Percentiles rank a stretch among this genome's conserved stretches.
phyloP scores from a whole-genome alignment of 2,113 vertebrate genomes.

The Taurulus bubalis region DNA sequence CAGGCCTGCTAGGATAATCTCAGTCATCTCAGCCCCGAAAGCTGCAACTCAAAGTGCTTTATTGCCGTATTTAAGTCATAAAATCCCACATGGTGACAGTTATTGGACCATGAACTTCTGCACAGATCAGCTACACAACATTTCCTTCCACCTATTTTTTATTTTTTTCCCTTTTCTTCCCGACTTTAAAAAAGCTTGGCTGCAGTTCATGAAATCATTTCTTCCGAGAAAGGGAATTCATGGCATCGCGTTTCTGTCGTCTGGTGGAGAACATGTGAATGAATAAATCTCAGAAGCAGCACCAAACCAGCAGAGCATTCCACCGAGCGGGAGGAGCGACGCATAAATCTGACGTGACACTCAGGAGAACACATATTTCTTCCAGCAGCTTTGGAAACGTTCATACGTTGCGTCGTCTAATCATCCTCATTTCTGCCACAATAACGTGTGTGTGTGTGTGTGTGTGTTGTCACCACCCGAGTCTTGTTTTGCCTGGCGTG shows the following conservation, averaged over 20 bases:
- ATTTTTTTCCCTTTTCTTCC: not conserved
- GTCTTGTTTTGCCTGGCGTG: not conserved
- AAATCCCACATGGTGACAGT: slow-evolving; percentile 48
- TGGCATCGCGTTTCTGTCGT: slow-evolving; percentile 53
- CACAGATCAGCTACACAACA: slow-evolving; percentile 34
- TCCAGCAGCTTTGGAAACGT: slow-evolving; percentile 1
- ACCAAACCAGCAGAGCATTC: not conserved
- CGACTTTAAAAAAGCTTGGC: slow-evolving; percentile 36
- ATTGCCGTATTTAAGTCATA: slow-evolving; percentile 46
- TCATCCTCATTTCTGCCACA: not conserved
- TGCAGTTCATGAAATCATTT: slow-evolving; percentile 37
- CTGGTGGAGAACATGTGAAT: slow-evolving; percentile 36
- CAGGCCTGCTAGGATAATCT: not conserved
- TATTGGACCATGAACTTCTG: slow-evolving; percentile 40
- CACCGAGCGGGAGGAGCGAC: not conserved
- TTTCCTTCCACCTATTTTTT: slow-evolving; percentile 24
- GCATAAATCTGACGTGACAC: slow-evolving; percentile 17
- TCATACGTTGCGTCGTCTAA: not conserved
- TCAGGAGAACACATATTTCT: not conserved
- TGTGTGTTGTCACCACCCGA: not conserved
- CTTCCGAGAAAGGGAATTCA: slow-evolving; percentile 44
- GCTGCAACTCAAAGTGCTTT: slow-evolving; percentile 38
- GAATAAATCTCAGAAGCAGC: slow-evolving; percentile 49
- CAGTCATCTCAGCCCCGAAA: slow-evolving; percentile 13
- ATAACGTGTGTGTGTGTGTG: not conserved